Evolutionary conservation across 2,797 vertebrate genomes (phyloP).

Genomic region (Catamblyrhynchus diadema): DNA sequence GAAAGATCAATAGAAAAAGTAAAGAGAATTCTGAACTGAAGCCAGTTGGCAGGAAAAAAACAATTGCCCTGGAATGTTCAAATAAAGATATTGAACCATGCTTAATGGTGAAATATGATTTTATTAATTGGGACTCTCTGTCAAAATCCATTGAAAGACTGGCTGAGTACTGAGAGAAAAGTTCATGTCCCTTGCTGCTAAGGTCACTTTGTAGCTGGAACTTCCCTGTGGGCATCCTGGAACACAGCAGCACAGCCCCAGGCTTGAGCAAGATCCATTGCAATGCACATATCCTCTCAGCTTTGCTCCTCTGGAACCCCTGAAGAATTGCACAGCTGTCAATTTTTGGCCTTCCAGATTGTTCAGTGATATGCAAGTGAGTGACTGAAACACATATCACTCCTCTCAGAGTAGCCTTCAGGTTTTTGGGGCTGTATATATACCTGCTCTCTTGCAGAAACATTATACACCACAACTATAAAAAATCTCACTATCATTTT

Average conservation of each 20-base stretch:
- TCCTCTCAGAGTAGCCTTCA: neutral
- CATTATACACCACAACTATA: neutral
- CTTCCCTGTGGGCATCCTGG: neutral
- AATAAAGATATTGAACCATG: neutral
- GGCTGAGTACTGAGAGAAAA: neutral
- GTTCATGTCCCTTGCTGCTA: neutral
- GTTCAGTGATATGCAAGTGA: neutral
- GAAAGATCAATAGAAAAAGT: neutral
- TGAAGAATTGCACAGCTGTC: neutral
- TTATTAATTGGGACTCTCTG: conserved; percentile 1
- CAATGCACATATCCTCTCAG: neutral
- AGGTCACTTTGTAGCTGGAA: neutral
- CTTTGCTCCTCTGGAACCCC: neutral
- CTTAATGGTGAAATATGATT: neutral
- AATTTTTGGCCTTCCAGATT: neutral
- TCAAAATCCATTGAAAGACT: conserved; percentile 18
- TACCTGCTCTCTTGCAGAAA: neutral
- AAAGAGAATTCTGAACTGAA: neutral
- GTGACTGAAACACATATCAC: neutral
- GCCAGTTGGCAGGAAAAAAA: neutral
- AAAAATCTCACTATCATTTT: neutral
- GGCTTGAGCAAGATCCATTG: neutral
- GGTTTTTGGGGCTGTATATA: neutral
- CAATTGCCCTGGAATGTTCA: neutral
- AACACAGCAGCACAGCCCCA: neutral